Conservation (phyloP, 2,113 vertebrate genomes). For the Podocnemis expansa region DNA sequence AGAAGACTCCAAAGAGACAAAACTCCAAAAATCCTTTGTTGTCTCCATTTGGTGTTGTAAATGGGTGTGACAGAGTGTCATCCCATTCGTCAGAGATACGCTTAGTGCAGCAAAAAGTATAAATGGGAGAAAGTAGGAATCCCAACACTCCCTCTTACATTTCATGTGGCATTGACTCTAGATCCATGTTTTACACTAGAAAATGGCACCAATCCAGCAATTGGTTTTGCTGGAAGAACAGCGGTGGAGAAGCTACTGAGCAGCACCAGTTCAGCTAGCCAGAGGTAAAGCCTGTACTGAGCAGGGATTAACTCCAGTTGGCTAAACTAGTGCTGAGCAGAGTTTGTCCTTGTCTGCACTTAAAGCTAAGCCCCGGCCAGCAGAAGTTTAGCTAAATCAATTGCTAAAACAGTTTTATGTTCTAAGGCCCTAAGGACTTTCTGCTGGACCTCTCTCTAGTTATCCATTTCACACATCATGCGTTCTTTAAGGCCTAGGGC, state of each 20-base stretch:
- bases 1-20: neutral
- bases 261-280: neutral
- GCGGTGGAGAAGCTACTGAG: neutral
- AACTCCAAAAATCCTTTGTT: slow-evolving; percentile 35
- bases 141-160: neutral
- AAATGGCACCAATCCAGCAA: neutral
- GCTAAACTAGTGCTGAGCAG: neutral
- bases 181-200: neutral
- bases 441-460: neutral
- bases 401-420: neutral
- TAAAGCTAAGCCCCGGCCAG: neutral
- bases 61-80: neutral
- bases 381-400: neutral
- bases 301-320: neutral
- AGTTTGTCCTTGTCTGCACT: neutral
- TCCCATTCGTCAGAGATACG: neutral
- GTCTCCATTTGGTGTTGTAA: neutral
- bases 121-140: slow-evolving; percentile 16
- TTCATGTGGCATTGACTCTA: neutral
- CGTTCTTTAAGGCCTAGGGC: neutral
- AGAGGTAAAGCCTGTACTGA: neutral
- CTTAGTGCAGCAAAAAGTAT: neutral
- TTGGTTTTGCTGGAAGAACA: neutral
- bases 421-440: neutral
- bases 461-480: neutral